phyloP scores from a whole-genome alignment of 2,888 invertebrate genomes.

The Leptopterna dolabrata region DNA sequence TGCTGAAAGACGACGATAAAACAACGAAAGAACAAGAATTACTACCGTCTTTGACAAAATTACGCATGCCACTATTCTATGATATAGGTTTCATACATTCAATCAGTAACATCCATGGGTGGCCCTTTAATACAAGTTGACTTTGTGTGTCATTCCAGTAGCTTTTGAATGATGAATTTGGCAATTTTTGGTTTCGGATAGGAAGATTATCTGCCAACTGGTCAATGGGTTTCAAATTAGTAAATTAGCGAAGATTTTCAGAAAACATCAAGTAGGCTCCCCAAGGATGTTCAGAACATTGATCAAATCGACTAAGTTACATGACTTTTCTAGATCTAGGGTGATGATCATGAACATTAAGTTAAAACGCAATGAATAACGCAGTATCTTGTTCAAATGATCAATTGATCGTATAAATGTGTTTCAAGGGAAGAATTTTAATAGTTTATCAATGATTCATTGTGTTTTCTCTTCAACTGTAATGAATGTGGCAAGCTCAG shows the following conservation, averaged over 20 bases:
- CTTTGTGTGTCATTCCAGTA: neutral
- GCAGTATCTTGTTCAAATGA: neutral
- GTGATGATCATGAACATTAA: constrained; percentile 43
- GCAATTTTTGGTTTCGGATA: neutral
- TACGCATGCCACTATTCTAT: constrained; percentile 39
- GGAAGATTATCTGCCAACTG: neutral
- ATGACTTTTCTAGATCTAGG: constrained; percentile 37
- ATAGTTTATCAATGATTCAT: neutral
- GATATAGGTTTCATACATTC: constrained; percentile 28
- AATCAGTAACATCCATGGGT: constrained; percentile 41
- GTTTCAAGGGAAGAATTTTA: neutral
- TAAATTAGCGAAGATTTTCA: neutral
- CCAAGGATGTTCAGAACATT: constrained; percentile 41
- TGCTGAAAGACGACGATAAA: neutral
- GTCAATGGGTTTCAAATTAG: neutral
- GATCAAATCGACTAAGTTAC: constrained; percentile 28
- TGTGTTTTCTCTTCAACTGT: constrained; percentile 28
- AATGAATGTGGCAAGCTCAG: constrained; percentile 43
- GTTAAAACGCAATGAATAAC: constrained; percentile 44
- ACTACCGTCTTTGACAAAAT: constrained; percentile 18
- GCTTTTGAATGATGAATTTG: neutral
- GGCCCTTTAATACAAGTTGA: neutral
- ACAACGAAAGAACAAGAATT: neutral
- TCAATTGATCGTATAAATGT: constrained; percentile 17
- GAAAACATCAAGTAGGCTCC: neutral